phyloP scores from a whole-genome alignment of 1,140 invertebrate species.

The Ganaspis sp. region DNA sequence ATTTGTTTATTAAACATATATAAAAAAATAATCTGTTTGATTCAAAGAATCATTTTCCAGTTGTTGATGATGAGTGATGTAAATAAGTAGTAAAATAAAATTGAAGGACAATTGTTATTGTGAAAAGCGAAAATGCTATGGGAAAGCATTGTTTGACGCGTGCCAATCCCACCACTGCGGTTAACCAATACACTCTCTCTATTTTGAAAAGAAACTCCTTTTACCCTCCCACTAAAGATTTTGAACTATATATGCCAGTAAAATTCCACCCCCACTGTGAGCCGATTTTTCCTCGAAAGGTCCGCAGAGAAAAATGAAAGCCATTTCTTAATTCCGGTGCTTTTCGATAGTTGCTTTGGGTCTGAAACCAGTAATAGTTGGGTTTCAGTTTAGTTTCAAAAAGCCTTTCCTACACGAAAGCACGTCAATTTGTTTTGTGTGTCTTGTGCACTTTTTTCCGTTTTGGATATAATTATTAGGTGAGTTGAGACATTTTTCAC shows the following conservation, averaged over 20 bases:
- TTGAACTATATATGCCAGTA: conserved; percentile 54
- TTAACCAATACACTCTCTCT: conserved; percentile 47
- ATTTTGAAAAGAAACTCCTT: conserved; percentile 43
- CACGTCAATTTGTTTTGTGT: conserved; percentile 48
- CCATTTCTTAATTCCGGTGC: conserved; percentile 18
- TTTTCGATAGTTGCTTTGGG: conserved; percentile 32
- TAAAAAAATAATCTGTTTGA: too few species aligned
- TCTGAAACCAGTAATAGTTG: background rate
- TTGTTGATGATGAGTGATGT: too few species aligned
- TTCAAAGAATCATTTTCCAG: too few species aligned
- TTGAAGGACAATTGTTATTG: background rate
- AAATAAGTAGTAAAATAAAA: background rate
- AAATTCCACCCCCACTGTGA: conserved; percentile 45
- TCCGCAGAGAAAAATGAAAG: conserved; percentile 33
- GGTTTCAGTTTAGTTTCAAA: background rate
- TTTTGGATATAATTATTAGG: conserved; percentile 54
- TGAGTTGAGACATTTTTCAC: conserved; percentile 37
- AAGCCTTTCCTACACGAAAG: background rate
- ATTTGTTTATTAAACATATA: too few species aligned
- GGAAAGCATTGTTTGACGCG: conserved; percentile 43
- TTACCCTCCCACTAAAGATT: conserved; percentile 55
- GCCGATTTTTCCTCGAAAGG: conserved; percentile 19
- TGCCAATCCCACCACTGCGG: conserved; percentile 42
- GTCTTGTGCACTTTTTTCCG: conserved; percentile 43
- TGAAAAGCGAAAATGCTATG: conserved; percentile 38